These are phyloP conservation scores for Muschampia plurimacula DNA, from an alignment of 2,888 invertebrate species.

Conservation along the genomic window DNA sequence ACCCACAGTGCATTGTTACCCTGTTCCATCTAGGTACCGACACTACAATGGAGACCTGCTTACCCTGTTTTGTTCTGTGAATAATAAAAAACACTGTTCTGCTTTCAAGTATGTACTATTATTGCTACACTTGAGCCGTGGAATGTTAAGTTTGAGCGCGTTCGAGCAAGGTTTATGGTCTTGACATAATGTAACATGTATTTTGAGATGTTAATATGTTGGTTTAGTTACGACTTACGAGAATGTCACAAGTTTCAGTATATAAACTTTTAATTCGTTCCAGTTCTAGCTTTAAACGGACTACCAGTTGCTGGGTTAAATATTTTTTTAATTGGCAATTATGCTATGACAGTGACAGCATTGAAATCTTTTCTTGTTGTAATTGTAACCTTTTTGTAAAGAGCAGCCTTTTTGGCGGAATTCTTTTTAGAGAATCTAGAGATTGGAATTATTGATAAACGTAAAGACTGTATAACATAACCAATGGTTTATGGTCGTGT, in stretches of 20 bases:
- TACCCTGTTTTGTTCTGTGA: conserved; percentile 71
- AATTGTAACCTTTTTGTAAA: not conserved
- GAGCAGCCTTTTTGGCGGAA: not conserved
- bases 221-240: not conserved
- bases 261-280: conserved; percentile 6
- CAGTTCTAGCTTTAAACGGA: too few relatives aligned
- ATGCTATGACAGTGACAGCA: not conserved
- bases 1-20: conserved; percentile 62
- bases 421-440: conserved; percentile 5
- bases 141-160: conserved; percentile 53
- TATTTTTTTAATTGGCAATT: not conserved
- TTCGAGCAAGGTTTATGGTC: conserved; percentile 35
- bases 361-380: not conserved
- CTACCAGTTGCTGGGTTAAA: too few relatives aligned
- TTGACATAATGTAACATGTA: conserved; percentile 19
- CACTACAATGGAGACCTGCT: conserved; percentile 69
- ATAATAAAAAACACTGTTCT: conserved; percentile 63
- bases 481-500: conserved; percentile 24
- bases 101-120: conserved; percentile 58
- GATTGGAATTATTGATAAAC: conserved; percentile 33
- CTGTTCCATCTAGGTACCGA: conserved; percentile 52
- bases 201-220: not conserved
- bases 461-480: conserved; percentile 30
- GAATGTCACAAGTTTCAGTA: conserved; percentile 20
- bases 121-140: conserved; percentile 61